Conservation (phyloP, 37 sponge, comb jelly and placozoan genomes). For the Bolinopsis microptera region DNA sequence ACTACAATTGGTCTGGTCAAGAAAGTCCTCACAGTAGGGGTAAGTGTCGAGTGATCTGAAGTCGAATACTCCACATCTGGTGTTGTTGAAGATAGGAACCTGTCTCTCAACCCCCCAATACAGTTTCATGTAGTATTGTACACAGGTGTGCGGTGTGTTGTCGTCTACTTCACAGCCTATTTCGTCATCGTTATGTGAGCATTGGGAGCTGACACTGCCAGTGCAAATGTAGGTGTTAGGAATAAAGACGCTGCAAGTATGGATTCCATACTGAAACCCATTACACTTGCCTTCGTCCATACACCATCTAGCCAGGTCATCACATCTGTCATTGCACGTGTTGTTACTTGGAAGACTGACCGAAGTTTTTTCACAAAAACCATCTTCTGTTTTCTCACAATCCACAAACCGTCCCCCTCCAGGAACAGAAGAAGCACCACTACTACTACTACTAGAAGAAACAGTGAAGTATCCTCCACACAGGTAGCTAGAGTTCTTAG, state of each 20-base stretch:
- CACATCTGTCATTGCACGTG: neutral
- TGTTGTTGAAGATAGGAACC: neutral
- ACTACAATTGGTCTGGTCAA: neutral
- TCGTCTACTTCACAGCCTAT: neutral
- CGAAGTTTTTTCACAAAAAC: too few species aligned
- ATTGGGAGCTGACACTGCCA: neutral
- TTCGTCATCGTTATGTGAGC: neutral
- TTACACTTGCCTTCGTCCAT: neutral
- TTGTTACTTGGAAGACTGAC: neutral
- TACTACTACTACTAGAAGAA: too few species aligned
- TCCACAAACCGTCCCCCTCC: neutral
- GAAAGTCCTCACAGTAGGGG: neutral
- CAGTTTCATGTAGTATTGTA: neutral
- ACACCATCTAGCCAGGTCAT: too few species aligned
- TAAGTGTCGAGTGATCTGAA: neutral
- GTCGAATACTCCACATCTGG: neutral
- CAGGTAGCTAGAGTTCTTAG: neutral
- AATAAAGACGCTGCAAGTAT: neutral
- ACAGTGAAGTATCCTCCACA: neutral
- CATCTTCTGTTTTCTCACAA: neutral
- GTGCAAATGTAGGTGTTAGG: neutral
- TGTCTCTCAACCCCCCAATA: neutral
- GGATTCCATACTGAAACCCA: neutral
- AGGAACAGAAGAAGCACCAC: too few species aligned
- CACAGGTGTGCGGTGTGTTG: neutral